Evolutionary conservation across 2,888 invertebrate genomes (phyloP), one percentile per base, ranked within the genome.

Genomic region (Zele albiditarsus): DNA sequence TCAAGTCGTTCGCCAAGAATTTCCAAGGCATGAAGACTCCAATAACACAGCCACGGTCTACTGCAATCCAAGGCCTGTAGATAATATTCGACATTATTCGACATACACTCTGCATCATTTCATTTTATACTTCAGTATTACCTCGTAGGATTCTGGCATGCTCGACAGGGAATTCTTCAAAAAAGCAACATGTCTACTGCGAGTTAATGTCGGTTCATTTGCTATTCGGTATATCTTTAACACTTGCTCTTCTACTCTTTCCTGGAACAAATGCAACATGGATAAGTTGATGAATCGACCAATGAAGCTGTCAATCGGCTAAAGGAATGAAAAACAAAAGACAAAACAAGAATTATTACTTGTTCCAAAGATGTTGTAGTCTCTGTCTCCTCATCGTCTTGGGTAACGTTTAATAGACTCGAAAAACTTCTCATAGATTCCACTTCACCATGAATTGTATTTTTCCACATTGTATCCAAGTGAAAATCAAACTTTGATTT

Each of bases 31-130:
- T 99, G 98, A 46, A 98, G 89, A 78, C 96, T 97, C 99, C 99
- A 99, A 88, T 98, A 99, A 84, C 97, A 94, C 77, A 99, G 91
- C 99, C 99, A 99, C 8, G 99, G 94, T 83, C 98, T 93, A 89
- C 98, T 98, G 12, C 97, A 95, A 92, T 99, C 99, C 80, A 99
- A 91, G 85, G 94, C 93, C 93, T 94, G 79, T 58, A 86, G 86
- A 80, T 76, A 70, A 76, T 70, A 79, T 38, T 20, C n/a, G n/a
- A n/a, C n/a, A 74, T 80, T 38, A 10, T 58, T 14, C 73, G 78
- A 73, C 73, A 76, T 73, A 60, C 28, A 60, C 46, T 25, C 68
- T 70, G 27, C 42, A 70, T 31, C 12, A 23, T 4, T 12, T 65
- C 25, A n/a, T 33, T 20, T 20, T 33, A 67, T 33, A 14, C 10